Evolutionary conservation across 1,140 invertebrate species (phyloP).

Genomic region (Platyscapa corneri): DNA sequence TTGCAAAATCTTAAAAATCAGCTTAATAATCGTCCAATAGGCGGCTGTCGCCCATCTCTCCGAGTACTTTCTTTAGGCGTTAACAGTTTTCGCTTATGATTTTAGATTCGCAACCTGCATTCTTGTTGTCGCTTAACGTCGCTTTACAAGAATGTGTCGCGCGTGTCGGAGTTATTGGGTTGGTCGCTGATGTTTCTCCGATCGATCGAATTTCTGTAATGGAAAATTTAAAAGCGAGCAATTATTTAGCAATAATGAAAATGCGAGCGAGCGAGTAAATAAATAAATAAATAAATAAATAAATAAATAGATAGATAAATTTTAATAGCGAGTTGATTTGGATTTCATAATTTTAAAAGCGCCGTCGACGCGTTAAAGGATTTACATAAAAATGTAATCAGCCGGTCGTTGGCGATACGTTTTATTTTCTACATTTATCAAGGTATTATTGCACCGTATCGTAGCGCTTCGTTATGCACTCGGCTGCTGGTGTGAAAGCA

Average conservation of each 20-base stretch:
- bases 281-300: neutral
- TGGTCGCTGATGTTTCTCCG: neutral
- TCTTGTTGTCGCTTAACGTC: no score
- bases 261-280: no score
- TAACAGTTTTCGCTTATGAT: no score
- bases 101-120: no score
- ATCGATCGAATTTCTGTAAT: conserved; percentile 6
- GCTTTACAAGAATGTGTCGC: neutral
- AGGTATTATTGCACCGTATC: conserved; percentile 40
- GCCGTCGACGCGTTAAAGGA: conserved; percentile 2
- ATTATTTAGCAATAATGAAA: neutral
- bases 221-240: neutral
- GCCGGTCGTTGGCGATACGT: neutral
- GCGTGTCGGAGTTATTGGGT: neutral
- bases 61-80: no score
- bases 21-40: no score
- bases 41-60: no score
- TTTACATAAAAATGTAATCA: conserved; percentile 38
- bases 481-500: conserved; percentile 20
- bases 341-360: conserved; percentile 26
- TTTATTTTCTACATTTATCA: conserved; percentile 45
- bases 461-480: conserved; percentile 27
- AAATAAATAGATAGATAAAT: neutral
- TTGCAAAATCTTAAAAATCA: neutral
- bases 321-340: neutral